A percentile compares a stretch with the other conserved stretches of the same genome.
Conservation (phyloP, 1,140 invertebrate species). For the Tyrophagus putrescentiae region DNA sequence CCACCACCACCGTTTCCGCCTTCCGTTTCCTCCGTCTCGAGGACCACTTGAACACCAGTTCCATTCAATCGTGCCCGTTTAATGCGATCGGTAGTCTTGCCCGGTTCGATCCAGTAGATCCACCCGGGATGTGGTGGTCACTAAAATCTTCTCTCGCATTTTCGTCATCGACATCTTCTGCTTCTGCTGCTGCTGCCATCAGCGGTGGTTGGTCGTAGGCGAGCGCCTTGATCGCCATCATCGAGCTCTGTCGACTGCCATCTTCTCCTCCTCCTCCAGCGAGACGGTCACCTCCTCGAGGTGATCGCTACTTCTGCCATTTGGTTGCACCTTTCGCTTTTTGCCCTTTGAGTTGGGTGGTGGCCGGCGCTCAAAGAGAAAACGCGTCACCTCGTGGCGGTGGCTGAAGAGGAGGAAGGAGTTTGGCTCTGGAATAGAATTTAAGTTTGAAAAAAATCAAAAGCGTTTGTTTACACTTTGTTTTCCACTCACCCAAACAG, state of each 20-base stretch:
- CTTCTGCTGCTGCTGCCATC: no score
- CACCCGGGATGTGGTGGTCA: no score
- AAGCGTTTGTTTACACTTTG: constrained; percentile 6
- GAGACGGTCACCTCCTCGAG: no score
- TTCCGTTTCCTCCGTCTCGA: no score
- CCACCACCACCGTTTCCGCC: constrained; percentile 40
- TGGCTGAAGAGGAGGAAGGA: constrained; percentile 35
- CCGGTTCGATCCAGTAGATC: constrained; percentile 85
- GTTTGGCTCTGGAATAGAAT: constrained; percentile 34
- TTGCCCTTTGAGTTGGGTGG: no score
- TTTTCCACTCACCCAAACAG: constrained; percentile 59
- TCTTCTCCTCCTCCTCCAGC: no score
- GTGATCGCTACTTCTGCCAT: no score
- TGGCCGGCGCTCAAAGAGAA: constrained; percentile 32
- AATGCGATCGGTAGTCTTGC: constrained; percentile 68
- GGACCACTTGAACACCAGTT: constrained; percentile 43
- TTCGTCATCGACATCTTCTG: no score
- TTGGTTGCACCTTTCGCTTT: no score
- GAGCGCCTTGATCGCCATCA: constrained; percentile 68
- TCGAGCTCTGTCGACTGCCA: no score
- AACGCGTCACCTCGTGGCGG: constrained; percentile 32
- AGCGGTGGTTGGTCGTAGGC: constrained; percentile 70
- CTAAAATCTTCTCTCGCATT: no score
- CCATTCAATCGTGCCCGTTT: constrained; percentile 60
- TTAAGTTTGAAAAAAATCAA: constrained; percentile 15